Conservation (phyloP, 2,888 invertebrate genomes). For the Euclidia mi region DNA sequence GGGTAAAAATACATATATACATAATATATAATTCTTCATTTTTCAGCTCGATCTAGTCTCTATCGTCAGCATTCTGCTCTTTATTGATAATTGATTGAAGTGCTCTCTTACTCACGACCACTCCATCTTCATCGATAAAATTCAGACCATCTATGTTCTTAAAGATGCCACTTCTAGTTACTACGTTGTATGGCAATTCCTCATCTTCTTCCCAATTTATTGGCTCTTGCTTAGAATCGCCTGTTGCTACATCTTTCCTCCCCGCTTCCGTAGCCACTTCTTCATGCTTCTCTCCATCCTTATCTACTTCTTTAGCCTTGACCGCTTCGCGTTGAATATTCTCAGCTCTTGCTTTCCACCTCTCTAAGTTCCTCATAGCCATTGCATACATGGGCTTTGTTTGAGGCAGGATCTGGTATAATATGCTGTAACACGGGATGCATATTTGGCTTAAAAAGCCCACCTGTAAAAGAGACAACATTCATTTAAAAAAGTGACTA, state of each 20-base stretch:
- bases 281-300: neutral
- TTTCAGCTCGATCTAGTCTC: neutral
- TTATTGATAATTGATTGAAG: constrained; percentile 24
- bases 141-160: constrained; percentile 55
- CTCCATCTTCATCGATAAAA: constrained; percentile 66
- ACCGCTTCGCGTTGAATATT: constrained; percentile 28
- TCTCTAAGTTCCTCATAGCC: constrained; percentile 88
- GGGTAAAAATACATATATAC: no score
- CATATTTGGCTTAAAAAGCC: constrained; percentile 95
- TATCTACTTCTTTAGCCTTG: neutral
- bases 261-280: constrained; percentile 4
- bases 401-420: constrained; percentile 92
- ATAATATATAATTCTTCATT: no score
- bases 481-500: no score
- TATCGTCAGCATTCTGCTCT: neutral
- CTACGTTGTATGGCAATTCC: constrained; percentile 27
- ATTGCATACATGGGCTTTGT: constrained; percentile 93
- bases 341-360: constrained; percentile 66
- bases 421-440: constrained; percentile 94
- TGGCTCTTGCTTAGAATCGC: constrained; percentile 44
- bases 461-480: constrained; percentile 84
- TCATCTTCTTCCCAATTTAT: constrained; percentile 64
- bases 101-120: constrained; percentile 38
- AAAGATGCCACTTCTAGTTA: constrained; percentile 50
- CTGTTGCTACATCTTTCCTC: constrained; percentile 20